A percentile compares a stretch with the other conserved stretches of the same genome.
Conservation (phyloP, 1,140 invertebrate genomes). For the Drosophila bifasciata region DNA sequence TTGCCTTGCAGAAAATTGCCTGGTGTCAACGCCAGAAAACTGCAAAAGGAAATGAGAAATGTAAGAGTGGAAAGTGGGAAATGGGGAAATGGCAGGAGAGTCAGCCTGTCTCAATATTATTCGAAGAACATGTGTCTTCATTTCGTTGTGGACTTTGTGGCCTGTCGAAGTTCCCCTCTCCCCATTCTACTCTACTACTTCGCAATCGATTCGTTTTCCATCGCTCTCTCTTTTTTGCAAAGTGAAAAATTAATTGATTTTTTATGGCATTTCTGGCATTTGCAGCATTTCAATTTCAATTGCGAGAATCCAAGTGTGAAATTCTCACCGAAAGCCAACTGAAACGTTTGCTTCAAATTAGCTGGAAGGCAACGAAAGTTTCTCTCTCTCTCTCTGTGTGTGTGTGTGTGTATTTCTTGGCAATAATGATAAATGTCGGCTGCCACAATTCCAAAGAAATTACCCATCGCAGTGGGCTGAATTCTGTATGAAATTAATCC, state of each 20-base stretch:
- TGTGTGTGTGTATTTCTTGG: conserved; percentile 20
- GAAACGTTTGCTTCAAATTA: neutral
- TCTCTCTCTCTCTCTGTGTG: too few species aligned
- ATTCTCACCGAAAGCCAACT: conserved; percentile 35
- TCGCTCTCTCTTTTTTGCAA: conserved; percentile 35
- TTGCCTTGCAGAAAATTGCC: conserved; percentile 45
- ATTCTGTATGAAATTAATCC: conserved; percentile 38
- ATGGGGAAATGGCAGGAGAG: conserved; percentile 33
- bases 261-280: conserved; percentile 47
- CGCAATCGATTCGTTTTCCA: conserved; percentile 56
- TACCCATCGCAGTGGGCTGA: neutral
- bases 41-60: conserved; percentile 16
- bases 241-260: conserved; percentile 78
- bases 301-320: conserved; percentile 57
- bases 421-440: conserved; percentile 47
- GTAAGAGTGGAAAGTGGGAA: conserved; percentile 14
- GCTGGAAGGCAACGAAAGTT: neutral
- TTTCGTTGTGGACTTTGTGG: conserved; percentile 68
- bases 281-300: conserved; percentile 64
- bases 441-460: conserved; percentile 27
- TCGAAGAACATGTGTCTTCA: conserved; percentile 72
- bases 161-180: conserved; percentile 19
- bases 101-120: conserved; percentile 53
- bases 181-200: conserved; percentile 23
- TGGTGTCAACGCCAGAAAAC: conserved; percentile 36